These are phyloP conservation scores for Alethe diademata DNA, from an alignment of 2,113 vertebrate species.

Conservation along the genomic window DNA sequence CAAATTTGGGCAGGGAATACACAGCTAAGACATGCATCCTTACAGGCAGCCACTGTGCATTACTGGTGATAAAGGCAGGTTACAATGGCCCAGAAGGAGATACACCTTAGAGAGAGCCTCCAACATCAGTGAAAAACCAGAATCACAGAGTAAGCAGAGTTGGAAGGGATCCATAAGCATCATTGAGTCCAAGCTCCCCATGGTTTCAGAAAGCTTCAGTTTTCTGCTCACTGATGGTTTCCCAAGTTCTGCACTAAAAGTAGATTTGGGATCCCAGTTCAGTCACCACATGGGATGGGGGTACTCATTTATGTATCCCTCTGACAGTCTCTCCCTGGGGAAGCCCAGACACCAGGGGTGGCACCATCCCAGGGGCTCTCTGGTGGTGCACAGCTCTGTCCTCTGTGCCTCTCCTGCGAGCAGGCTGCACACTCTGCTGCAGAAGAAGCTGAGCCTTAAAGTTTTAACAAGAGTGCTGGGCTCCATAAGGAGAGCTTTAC, in stretches of 20 bases:
- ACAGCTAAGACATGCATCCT: accelerated
- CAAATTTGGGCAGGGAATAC: not conserved
- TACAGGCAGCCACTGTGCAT: not conserved
- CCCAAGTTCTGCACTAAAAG: not conserved
- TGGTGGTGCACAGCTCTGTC: accelerated
- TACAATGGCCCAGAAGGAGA: not conserved
- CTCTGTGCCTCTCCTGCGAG: accelerated
- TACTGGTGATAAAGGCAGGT: not conserved
- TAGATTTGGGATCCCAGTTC: accelerated
- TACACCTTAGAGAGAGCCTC: not conserved
- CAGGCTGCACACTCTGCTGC: not conserved
- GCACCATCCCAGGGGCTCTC: not conserved
- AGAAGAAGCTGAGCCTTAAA: not conserved
- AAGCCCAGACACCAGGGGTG: not conserved
- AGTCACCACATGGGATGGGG: not conserved
- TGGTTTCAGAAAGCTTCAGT: not conserved
- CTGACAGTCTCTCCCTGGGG: not conserved
- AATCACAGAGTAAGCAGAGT: not conserved
- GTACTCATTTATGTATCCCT: not conserved
- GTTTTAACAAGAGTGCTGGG: not conserved
- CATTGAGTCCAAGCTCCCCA: not conserved
- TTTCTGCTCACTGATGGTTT: not conserved
- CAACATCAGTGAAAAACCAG: not conserved
- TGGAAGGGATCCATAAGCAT: not conserved
- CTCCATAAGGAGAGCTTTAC: conserved; percentile 20